Base-by-base conservation (phyloP, 64 coral and sea anemone species). In the Stichodactyla helianthus region DNA sequence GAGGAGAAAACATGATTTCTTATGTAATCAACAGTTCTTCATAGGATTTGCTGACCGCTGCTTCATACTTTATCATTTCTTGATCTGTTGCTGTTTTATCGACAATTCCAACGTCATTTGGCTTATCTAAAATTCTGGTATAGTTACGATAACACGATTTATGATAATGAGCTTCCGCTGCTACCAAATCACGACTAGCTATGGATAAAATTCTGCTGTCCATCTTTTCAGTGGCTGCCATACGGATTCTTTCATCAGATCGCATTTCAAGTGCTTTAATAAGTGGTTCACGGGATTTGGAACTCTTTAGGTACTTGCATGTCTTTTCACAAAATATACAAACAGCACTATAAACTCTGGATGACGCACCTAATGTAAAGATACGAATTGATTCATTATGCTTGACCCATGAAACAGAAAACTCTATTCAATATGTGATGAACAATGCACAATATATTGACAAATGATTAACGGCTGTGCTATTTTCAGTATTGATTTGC, bases 241-340 rank as follows among this genome's bases (percentile, higher is more conserved):
- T 84, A 28, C 67, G 17, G 18, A 71, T n/a, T 71, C 18, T 71
- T n/a, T 71, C 25, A 51, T 92, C 91, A 54, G 79, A 58, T 54
- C 91, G 80, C 79, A 88, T 55, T 56, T 87, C 85, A 79, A 57
- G 52, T 20, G 79, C 80, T 76, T 92, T 51, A 55, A 83, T 82
- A 59, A 87, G 63, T 58, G 59, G 52, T 87, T 92, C 85, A 14
- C 85, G 25, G 12, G 79, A 84, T 63, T 63, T 55, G n/a, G 90
- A 70, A 68, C 85, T 56, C 56, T 92, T 92, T 59, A 92, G 16
- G 60, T 87, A 92, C 87, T 80, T 85, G 19, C 51, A 18, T 64
- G 25, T 50, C 68, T 87, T 87, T 55, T 87, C 86, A 87, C 90
- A 92, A 82, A 92, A 92, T 25, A 92, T 87, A 74, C 90, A 92